Evolutionary conservation across 2,888 invertebrate species (phyloP).

Genomic region (Standfussiana lucernea): DNA sequence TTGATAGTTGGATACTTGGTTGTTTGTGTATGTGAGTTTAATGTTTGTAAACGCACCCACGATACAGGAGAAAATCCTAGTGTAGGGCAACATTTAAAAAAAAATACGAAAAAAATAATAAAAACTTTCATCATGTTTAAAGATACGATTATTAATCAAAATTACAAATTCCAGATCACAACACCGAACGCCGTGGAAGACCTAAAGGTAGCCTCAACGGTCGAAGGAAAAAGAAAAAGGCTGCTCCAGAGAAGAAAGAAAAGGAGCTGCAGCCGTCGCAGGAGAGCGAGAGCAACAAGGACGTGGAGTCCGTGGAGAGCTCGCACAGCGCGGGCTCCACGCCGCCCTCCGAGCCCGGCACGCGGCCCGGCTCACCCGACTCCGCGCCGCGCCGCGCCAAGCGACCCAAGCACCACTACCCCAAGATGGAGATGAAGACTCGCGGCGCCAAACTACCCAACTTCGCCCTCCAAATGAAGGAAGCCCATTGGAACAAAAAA

Average conservation of each 20-base stretch:
- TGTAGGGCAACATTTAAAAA: too few relatives aligned
- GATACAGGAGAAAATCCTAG: too few relatives aligned
- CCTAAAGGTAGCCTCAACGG: constrained; percentile 85
- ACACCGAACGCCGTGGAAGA: constrained; percentile 84
- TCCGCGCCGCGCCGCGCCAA: constrained; percentile 70
- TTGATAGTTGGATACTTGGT: too few relatives aligned
- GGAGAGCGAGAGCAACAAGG: constrained; percentile 89
- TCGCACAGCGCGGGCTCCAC: constrained; percentile 86
- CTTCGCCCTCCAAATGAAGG: constrained; percentile 90
- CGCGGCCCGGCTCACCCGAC: constrained; percentile 79
- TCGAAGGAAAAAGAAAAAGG: constrained; percentile 82
- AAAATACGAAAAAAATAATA: too few relatives aligned
- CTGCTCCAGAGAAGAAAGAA: constrained; percentile 82
- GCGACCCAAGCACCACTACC: constrained; percentile 77
- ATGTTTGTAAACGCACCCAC: too few relatives aligned
- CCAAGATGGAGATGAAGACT: constrained; percentile 89
- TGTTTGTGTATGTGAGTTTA: too few relatives aligned
- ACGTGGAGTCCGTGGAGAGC: constrained; percentile 85
- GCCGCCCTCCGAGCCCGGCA: constrained; percentile 85
- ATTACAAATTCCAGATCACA: constrained; percentile 43
- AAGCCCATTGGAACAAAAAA: constrained; percentile 88
- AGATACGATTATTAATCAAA: background rate
- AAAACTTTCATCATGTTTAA: background rate
- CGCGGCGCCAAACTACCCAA: constrained; percentile 92
- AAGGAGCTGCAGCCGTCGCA: constrained; percentile 84